Percentiles rank a stretch among this genome's conserved stretches.
phyloP scores from a whole-genome alignment of 2,888 invertebrate species.

The Drosophila gaucha region DNA sequence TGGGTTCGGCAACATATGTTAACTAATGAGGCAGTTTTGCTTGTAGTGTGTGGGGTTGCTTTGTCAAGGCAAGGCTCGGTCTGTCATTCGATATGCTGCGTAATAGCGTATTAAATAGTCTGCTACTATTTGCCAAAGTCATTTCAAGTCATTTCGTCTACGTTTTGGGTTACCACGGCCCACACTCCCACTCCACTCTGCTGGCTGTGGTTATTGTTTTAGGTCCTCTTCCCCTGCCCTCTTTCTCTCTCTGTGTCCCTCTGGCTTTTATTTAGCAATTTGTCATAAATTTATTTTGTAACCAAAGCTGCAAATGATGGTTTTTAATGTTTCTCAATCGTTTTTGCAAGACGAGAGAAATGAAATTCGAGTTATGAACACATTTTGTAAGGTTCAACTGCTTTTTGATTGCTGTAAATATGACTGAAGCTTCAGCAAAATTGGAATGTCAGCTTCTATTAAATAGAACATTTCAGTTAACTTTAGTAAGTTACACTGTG shows the following conservation, averaged over 20 bases:
- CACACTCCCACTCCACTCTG: constrained; percentile 37
- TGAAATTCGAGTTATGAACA: constrained; percentile 57
- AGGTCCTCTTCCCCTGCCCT: constrained; percentile 13
- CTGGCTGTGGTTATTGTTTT: constrained; percentile 58
- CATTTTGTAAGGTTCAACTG: constrained; percentile 42
- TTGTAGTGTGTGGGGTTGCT: constrained; percentile 30
- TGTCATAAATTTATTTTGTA: constrained; percentile 78
- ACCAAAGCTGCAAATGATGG: constrained; percentile 77
- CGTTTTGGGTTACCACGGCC: constrained; percentile 65
- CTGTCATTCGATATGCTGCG: constrained; percentile 81
- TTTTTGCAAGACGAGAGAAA: constrained; percentile 47
- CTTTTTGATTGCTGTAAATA: constrained; percentile 51
- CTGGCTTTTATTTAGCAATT: constrained; percentile 77
- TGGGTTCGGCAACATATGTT: constrained; percentile 81
- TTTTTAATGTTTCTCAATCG: constrained; percentile 70
- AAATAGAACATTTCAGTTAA: not conserved
- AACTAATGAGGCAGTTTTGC: constrained; percentile 82
- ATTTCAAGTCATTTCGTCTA: constrained; percentile 56
- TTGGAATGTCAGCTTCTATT: not conserved
- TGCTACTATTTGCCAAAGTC: constrained; percentile 75
- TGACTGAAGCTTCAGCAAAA: constrained; percentile 2
- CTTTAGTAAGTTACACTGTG: not conserved
- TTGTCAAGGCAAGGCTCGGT: constrained; percentile 24
- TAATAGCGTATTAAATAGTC: constrained; percentile 83
- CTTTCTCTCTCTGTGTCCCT: not conserved